A percentile compares a stretch with the other conserved stretches of the same genome.
phyloP scores from a whole-genome alignment of 2,888 invertebrate species.

The Dione vanillae region DNA sequence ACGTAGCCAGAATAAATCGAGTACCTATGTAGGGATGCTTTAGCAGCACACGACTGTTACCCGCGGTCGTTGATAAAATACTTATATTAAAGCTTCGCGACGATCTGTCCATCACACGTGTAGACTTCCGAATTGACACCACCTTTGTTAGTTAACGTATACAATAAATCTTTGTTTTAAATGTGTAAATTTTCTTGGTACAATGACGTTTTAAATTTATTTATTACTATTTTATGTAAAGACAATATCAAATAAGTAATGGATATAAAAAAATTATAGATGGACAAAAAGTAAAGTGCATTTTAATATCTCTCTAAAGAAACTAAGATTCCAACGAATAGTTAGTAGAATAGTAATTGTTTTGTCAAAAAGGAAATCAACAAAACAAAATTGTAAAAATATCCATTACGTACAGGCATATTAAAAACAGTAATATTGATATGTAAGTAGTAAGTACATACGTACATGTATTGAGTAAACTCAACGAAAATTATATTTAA shows the following conservation, averaged over 20 bases:
- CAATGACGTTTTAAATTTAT: not conserved
- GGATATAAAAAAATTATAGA: too few relatives aligned
- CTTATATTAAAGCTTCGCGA: constrained; percentile 73
- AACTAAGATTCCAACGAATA: too few relatives aligned
- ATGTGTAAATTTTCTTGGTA: not conserved
- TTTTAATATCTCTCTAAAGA: too few relatives aligned
- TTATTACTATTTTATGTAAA: not conserved
- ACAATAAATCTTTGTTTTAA: constrained; percentile 6
- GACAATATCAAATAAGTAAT: not conserved
- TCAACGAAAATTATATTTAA: too few relatives aligned
- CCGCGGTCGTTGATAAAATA: constrained; percentile 75
- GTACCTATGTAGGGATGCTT: constrained; percentile 31
- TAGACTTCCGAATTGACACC: constrained; percentile 51
- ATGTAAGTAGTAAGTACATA: too few relatives aligned
- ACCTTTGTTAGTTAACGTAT: constrained; percentile 37
- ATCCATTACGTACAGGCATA: too few relatives aligned
- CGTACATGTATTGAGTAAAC: too few relatives aligned
- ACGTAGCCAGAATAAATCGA: constrained; percentile 32
- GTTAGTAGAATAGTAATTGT: too few relatives aligned
- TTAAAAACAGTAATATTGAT: too few relatives aligned
- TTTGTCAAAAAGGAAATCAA: too few relatives aligned
- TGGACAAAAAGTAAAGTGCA: too few relatives aligned
- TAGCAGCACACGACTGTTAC: constrained; percentile 39
- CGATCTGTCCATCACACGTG: constrained; percentile 65
- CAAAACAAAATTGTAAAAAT: too few relatives aligned